Base-by-base conservation (phyloP, 2,888 invertebrate species). In the Papilio protenor region DNA sequence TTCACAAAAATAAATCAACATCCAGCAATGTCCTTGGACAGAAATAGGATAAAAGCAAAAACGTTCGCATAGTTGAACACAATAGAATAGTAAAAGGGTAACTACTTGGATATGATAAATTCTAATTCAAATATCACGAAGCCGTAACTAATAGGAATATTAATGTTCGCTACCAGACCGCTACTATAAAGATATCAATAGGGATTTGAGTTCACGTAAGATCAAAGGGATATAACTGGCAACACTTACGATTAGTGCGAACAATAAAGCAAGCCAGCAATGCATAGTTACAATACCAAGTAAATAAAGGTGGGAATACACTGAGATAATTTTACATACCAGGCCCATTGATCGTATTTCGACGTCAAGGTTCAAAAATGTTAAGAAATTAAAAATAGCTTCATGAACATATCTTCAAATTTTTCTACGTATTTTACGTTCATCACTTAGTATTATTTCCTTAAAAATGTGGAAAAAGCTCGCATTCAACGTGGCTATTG, bases 191-290 rank as follows among this genome's bases (percentile, higher is more conserved):
- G 89, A 89, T 89, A 90, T 93, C 92, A 89, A 84, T 82, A 79
- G 82, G 87, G 89, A 90, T 92, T 90, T 87, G 82, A 81, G 88
- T 87, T 88, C 87, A 86, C 85, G 86, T 83, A 84, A 92, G 90
- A 93, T 93, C 92, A 93, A 93, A 94, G 93, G 83, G 83, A 82
- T 83, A 85, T 57, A 83, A 87, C 87, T 89, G 88, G 88, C 87
- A 88, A 82, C 84, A 82, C 81, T 83, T 84, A 84, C 84, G 84
- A 86, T 84, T 84, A 81, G 81, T 80, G 83, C 80, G 81, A 84
- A 88, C 87, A 88, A 87, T 90, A 90, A 89, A 88, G 85, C 87
- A 78, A 84, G 73, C 74, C 76, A 75, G 18, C 71, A 52, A 70
- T 69, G 74, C 57, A 73, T 77, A 72, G 74, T 77, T 76, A 72